A percentile compares a stretch with the other conserved stretches of the same genome.
Evolutionary conservation across 2,888 invertebrate species (phyloP).

Genomic region (Beris chalybata): DNA sequence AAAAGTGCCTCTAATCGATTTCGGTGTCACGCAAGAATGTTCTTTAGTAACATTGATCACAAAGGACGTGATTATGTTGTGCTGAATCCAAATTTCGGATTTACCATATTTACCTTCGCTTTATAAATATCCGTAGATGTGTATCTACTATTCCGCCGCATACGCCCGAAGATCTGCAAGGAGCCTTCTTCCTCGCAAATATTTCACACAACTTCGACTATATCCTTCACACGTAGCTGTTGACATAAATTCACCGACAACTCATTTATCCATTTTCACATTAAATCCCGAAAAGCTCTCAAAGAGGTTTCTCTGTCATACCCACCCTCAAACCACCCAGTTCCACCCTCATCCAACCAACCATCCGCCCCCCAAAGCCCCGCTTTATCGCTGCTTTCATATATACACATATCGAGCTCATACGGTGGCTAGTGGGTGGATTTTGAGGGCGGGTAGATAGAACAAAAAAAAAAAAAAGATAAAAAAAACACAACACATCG

Average conservation of each 20-base stretch:
- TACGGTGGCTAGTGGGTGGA: too few species aligned
- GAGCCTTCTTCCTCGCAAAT: constrained; percentile 8
- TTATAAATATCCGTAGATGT: constrained; percentile 14
- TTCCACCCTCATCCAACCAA: background rate
- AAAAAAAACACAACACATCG: constrained; percentile 9
- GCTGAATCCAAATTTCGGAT: constrained; percentile 18
- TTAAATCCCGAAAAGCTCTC: constrained; percentile 36
- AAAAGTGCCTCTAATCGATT: constrained; percentile 16
- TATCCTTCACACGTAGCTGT: constrained; percentile 25
- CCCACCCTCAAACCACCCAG: background rate
- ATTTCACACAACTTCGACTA: constrained; percentile 18
- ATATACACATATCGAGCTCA: too few species aligned
- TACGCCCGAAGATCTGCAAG: background rate
- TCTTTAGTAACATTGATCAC: constrained; percentile 14
- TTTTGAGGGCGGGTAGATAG: too few species aligned
- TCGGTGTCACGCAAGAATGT: constrained; percentile 1
- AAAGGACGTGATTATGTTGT: constrained; percentile 27
- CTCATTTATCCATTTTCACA: constrained; percentile 39
- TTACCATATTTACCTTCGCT: constrained; percentile 14
- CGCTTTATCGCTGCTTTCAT: too few species aligned
- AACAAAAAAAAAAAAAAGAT: too few species aligned
- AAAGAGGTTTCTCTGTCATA: constrained; percentile 12
- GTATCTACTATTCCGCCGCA: constrained; percentile 11
- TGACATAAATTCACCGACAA: constrained; percentile 34
- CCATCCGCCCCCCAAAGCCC: background rate